Evolutionary conservation across 2,888 invertebrate species (phyloP).

Genomic region (Mimachlamys varia): DNA sequence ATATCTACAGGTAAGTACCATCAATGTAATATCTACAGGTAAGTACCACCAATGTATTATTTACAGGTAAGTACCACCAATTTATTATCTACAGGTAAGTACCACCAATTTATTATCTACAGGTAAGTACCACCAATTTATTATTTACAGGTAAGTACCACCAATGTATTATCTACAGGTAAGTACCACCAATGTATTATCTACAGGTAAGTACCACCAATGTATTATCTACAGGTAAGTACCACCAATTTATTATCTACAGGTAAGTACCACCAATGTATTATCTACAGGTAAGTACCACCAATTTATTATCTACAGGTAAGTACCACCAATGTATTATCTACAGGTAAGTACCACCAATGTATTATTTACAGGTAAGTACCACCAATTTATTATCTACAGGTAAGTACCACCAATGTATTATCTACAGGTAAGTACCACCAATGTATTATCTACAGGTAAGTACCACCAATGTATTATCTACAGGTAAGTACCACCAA

Average conservation of each 20-base stretch:
- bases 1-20: too few relatives aligned
- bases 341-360: not conserved
- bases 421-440: not conserved
- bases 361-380: not conserved
- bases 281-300: not conserved
- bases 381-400: not conserved
- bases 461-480: not conserved
- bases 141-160: not conserved
- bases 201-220: not conserved
- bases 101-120: too few relatives aligned
- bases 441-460: not conserved
- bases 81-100: too few relatives aligned
- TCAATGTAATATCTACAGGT: too few relatives aligned
- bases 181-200: too few relatives aligned
- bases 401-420: not conserved
- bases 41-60: too few relatives aligned
- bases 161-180: not conserved
- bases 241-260: not conserved
- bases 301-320: not conserved
- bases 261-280: not conserved
- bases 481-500: not conserved
- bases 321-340: not conserved
- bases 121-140: too few relatives aligned
- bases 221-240: not conserved
- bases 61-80: too few relatives aligned